Conservation (phyloP, 2,888 invertebrate genomes). For the Dendrolimus pini region DNA sequence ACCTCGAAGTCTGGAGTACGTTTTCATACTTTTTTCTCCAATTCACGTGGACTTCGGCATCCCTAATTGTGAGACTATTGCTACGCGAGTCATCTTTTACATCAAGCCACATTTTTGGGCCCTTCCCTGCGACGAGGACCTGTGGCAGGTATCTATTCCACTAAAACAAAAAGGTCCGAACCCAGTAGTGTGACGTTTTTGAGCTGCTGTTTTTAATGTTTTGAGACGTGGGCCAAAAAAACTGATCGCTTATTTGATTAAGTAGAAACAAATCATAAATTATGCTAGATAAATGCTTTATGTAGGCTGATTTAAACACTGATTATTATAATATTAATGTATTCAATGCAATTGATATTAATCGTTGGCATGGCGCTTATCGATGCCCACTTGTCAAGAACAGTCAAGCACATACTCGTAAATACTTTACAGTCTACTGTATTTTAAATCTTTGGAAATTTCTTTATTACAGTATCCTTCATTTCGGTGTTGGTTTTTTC, state of each 20-base stretch:
- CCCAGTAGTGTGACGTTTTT: neutral
- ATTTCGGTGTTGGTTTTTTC: neutral
- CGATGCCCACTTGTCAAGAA: neutral
- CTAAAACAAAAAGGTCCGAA: too few relatives aligned
- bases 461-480: too few relatives aligned
- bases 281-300: constrained; percentile 29
- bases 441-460: too few relatives aligned
- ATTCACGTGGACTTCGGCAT: too few relatives aligned
- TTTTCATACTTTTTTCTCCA: too few relatives aligned
- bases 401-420: neutral
- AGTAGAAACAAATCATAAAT: constrained; percentile 42
- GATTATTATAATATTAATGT: constrained; percentile 52
- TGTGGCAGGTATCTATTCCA: too few relatives aligned
- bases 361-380: constrained; percentile 37
- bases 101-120: too few relatives aligned
- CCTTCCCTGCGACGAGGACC: too few relatives aligned
- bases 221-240: constrained; percentile 17
- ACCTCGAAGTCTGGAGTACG: too few relatives aligned
- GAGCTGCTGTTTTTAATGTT: neutral
- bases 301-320: constrained; percentile 47
- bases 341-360: constrained; percentile 43
- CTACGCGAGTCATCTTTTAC: too few relatives aligned
- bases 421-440: too few relatives aligned
- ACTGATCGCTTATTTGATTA: constrained; percentile 27
- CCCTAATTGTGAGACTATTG: too few relatives aligned